phyloP scores from a whole-genome alignment of 2,113 vertebrate genomes.

The Irena cyanogastra region DNA sequence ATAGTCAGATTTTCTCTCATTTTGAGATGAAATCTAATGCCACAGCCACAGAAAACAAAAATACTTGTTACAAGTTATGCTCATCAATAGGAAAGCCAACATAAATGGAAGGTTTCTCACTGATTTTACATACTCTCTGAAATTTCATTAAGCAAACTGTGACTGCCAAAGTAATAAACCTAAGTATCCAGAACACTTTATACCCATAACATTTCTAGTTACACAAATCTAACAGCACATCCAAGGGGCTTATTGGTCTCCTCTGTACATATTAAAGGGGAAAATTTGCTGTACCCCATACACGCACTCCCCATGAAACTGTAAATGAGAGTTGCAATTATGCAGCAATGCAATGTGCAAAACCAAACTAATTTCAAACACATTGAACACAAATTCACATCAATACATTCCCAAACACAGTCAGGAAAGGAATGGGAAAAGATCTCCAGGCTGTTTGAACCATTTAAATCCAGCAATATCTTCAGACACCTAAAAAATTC shows the following conservation, averaged over 20 bases:
- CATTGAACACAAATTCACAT: neutral
- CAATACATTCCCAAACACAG: neutral
- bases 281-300: neutral
- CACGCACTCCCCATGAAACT: neutral
- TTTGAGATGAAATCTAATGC: neutral
- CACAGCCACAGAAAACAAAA: neutral
- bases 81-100: neutral
- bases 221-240: neutral
- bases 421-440: neutral
- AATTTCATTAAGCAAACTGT: neutral
- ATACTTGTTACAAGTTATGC: neutral
- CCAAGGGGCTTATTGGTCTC: neutral
- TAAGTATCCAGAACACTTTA: neutral
- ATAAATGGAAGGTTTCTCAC: neutral
- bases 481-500: neutral
- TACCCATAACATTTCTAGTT: neutral
- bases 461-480: neutral
- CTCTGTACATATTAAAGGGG: neutral
- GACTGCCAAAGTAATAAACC: conserved; percentile 7
- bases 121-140: neutral
- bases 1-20: neutral
- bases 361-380: neutral
- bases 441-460: neutral
- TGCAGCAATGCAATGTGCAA: neutral
- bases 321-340: neutral